Percentiles rank a stretch among this genome's conserved stretches.
Conservation (phyloP, 2,113 vertebrate species). For the Phocoena phocoena region DNA sequence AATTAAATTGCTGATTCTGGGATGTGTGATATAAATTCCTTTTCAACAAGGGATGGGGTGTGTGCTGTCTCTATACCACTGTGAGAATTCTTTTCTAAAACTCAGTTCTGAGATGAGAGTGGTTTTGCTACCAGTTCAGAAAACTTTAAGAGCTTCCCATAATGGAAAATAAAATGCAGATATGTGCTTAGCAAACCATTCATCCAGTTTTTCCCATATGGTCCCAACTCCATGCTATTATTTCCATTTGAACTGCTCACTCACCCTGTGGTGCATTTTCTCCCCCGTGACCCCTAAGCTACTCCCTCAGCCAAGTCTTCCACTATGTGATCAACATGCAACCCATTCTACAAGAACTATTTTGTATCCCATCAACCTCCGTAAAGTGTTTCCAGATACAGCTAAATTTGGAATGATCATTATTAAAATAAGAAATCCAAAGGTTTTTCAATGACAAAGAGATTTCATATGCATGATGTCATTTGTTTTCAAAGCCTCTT, state of each 20-base stretch:
- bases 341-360: not conserved
- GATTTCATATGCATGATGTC: not conserved
- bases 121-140: not conserved
- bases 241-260: not conserved
- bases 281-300: not conserved
- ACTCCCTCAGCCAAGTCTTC: not conserved
- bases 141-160: not conserved
- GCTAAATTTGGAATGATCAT: not conserved
- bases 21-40: not conserved
- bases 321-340: not conserved
- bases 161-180: slow-evolving; percentile 1
- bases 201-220: not conserved
- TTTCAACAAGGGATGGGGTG: not conserved
- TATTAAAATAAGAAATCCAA: not conserved
- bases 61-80: not conserved
- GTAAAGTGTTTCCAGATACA: not conserved
- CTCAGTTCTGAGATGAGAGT: not conserved
- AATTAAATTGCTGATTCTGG: not conserved
- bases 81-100: slow-evolving; percentile 1
- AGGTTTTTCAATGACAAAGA: not conserved
- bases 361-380: not conserved
- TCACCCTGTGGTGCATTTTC: not conserved
- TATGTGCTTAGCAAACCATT: not conserved
- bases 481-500: not conserved
- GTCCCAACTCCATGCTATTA: not conserved